Percentiles rank a stretch among this genome's conserved stretches.
phyloP scores from a whole-genome alignment of 2,888 invertebrate species.

The Hypsopygia costalis region DNA sequence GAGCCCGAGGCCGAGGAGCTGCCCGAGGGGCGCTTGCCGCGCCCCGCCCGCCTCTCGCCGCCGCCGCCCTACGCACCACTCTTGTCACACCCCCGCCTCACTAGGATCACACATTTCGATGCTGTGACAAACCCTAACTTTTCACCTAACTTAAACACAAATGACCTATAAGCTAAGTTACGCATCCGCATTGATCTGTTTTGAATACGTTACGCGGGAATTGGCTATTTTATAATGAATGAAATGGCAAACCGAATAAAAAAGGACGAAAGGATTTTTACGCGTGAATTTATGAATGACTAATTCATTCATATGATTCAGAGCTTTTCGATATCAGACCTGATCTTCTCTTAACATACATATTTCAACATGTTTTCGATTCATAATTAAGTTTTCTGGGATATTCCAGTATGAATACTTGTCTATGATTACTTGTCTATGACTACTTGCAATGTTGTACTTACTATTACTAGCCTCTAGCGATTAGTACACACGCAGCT shows the following conservation, averaged over 20 bases:
- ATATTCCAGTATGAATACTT: too few species aligned
- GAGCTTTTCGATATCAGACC: neutral
- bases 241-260: neutral
- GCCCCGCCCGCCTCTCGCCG: slow-evolving; percentile 47
- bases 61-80: slow-evolving; percentile 42
- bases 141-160: neutral
- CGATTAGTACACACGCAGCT: too few species aligned
- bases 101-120: slow-evolving; percentile 38
- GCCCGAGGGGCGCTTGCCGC: slow-evolving; percentile 51
- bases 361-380: too few species aligned
- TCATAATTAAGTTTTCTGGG: too few species aligned
- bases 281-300: slow-evolving; percentile 3
- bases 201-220: neutral
- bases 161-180: neutral
- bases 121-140: slow-evolving; percentile 6
- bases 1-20: slow-evolving; percentile 44
- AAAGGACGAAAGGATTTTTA: neutral
- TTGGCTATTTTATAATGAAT: neutral
- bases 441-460: too few species aligned
- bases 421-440: too few species aligned
- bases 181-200: neutral
- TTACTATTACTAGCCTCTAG: too few species aligned
- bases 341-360: neutral
- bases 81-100: slow-evolving; percentile 30
- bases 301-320: slow-evolving; percentile 6